These are phyloP conservation scores for Lateolabrax maculatus DNA, from an alignment of 2,797 vertebrate species.

Conservation along the genomic window DNA sequence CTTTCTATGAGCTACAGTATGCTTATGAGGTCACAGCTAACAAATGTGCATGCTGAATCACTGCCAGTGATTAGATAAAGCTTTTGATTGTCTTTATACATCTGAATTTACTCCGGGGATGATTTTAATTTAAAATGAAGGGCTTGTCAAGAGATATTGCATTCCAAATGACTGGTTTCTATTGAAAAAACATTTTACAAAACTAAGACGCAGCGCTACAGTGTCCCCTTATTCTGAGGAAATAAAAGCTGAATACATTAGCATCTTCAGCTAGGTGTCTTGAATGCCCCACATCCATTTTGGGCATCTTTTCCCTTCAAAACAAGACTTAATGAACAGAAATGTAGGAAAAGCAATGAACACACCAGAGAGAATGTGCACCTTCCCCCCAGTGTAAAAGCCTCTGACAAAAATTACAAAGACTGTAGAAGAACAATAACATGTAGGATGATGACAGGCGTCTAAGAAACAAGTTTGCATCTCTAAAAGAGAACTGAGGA, in stretches of 20 bases:
- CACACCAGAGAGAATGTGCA: slow-evolving; percentile 35
- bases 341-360: slow-evolving; percentile 32
- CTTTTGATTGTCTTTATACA: slow-evolving; percentile 37
- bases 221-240: slow-evolving; percentile 12
- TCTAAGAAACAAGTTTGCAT: too few relatives aligned
- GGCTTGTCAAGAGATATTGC: slow-evolving; percentile 40
- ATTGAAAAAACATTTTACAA: slow-evolving; percentile 13
- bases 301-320: slow-evolving; percentile 21
- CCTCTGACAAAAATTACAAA: slow-evolving; percentile 28
- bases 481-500: too few relatives aligned
- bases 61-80: slow-evolving; percentile 37
- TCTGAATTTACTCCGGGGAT: slow-evolving; percentile 35
- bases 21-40: slow-evolving; percentile 21
- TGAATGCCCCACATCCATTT: slow-evolving; percentile 32
- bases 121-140: slow-evolving; percentile 63
- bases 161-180: slow-evolving; percentile 41
- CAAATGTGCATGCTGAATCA: slow-evolving; percentile 13
- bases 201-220: slow-evolving; percentile 6
- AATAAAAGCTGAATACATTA: slow-evolving; percentile 43
- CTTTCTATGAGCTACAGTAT: not conserved
- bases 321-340: slow-evolving; percentile 40
- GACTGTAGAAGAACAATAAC: slow-evolving; percentile 30
- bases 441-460: too few relatives aligned
- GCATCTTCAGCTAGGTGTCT: slow-evolving; percentile 14
- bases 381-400: slow-evolving; percentile 11